Evolutionary conservation across 2,888 invertebrate species (phyloP).

Genomic region (Molanna angustata): DNA sequence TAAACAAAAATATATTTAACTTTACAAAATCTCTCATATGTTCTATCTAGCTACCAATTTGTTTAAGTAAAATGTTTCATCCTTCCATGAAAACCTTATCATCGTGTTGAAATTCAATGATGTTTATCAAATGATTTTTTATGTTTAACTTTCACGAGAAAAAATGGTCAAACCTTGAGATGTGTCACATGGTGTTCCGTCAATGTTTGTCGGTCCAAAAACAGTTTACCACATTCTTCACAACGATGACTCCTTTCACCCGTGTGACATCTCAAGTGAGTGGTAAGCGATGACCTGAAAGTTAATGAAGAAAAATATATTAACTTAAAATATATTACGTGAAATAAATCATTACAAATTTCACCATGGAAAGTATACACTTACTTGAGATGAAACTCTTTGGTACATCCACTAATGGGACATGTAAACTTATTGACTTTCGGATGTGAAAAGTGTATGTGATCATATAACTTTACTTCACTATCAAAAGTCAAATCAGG

Average conservation of each 20-base stretch:
- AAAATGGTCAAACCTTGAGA: slow-evolving; percentile 34
- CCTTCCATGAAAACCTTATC: too few relatives aligned
- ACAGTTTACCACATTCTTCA: slow-evolving; percentile 50
- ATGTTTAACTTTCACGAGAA: too few relatives aligned
- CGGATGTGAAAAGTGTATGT: slow-evolving; percentile 50
- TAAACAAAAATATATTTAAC: background rate
- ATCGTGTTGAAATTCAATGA: too few relatives aligned
- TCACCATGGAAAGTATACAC: background rate
- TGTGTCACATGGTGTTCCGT: slow-evolving; percentile 55
- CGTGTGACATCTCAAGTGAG: slow-evolving; percentile 52
- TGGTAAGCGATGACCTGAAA: slow-evolving; percentile 48
- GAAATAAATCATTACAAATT: background rate
- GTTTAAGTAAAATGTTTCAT: too few relatives aligned
- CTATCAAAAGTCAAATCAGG: slow-evolving; percentile 38
- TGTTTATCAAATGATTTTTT: too few relatives aligned
- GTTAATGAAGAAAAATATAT: too few relatives aligned
- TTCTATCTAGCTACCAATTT: background rate
- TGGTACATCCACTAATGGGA: slow-evolving; percentile 44
- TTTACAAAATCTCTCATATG: background rate
- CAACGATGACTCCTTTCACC: slow-evolving; percentile 53
- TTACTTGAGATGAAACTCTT: slow-evolving; percentile 48
- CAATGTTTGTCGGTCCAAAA: slow-evolving; percentile 53
- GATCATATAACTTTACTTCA: slow-evolving; percentile 52
- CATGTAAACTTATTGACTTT: slow-evolving; percentile 49
- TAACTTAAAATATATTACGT: background rate